These are phyloP conservation scores for Empidonax alnorum DNA, from an alignment of 2,113 vertebrate genomes.

Conservation along the genomic window DNA sequence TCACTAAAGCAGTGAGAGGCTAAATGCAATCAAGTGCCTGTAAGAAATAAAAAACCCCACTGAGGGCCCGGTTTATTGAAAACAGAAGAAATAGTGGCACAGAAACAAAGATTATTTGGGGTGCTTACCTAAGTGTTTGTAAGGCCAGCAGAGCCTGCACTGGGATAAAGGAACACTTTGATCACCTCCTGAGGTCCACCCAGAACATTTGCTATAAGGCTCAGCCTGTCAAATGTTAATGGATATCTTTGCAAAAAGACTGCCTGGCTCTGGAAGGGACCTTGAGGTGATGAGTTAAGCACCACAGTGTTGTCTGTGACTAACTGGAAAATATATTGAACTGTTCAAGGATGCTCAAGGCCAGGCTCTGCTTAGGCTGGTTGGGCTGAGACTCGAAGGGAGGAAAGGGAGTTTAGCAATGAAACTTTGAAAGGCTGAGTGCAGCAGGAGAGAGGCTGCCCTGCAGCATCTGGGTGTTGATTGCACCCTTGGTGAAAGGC, in stretches of 20 bases:
- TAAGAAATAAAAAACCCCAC: not conserved
- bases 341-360: not conserved
- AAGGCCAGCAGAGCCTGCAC: not conserved
- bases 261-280: not conserved
- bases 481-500: not conserved
- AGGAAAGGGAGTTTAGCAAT: not conserved
- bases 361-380: not conserved
- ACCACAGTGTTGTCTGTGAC: not conserved
- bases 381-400: not conserved
- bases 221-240: not conserved
- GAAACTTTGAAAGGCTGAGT: not conserved
- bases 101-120: not conserved
- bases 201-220: not conserved
- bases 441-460: not conserved
- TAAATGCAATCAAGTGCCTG: conserved; percentile 37
- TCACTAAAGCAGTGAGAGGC: conserved; percentile 36
- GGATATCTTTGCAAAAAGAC: not conserved
- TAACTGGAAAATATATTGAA: not conserved
- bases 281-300: not conserved
- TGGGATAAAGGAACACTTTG: not conserved
- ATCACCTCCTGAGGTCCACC: not conserved
- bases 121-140: not conserved
- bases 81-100: not conserved
- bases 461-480: not conserved
- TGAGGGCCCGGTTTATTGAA: not conserved